phyloP scores from a whole-genome alignment of 2,888 invertebrate species.

The Cecidostiba fungosa region DNA sequence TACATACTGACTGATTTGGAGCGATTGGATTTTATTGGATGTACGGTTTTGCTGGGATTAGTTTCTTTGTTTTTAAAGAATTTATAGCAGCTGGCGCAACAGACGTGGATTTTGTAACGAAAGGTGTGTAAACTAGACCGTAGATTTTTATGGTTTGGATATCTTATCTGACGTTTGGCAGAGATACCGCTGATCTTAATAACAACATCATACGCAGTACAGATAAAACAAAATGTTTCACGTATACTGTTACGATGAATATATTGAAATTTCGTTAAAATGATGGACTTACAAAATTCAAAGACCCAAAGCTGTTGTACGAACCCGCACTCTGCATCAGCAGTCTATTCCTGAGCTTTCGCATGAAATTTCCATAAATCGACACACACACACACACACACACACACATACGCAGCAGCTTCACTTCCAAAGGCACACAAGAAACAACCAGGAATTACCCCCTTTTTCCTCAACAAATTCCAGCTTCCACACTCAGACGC shows the following conservation, averaged over 20 bases:
- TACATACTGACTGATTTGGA: not conserved
- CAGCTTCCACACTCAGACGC: not conserved
- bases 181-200: slow-evolving; percentile 39
- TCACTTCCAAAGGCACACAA: not conserved
- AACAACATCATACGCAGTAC: not conserved
- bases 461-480: not conserved
- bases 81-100: not conserved
- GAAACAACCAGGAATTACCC: not conserved
- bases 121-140: slow-evolving; percentile 7
- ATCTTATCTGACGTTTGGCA: slow-evolving; percentile 37
- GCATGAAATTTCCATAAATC: not conserved
- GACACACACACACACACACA: not conserved
- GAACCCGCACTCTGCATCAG: not conserved
- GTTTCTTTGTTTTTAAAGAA: not conserved
- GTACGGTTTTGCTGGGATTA: not conserved
- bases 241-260: not conserved
- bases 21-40: not conserved
- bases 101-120: not conserved
- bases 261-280: not conserved
- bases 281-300: too few relatives aligned
- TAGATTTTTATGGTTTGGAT: slow-evolving; percentile 25
- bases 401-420: not conserved
- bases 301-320: too few relatives aligned
- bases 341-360: not conserved
- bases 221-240: slow-evolving; percentile 16